Percentiles rank a stretch among this genome's conserved stretches.
These are phyloP conservation scores for Pseudopleuronectes americanus DNA, from an alignment of 2,797 vertebrate genomes.

Conservation along the genomic window DNA sequence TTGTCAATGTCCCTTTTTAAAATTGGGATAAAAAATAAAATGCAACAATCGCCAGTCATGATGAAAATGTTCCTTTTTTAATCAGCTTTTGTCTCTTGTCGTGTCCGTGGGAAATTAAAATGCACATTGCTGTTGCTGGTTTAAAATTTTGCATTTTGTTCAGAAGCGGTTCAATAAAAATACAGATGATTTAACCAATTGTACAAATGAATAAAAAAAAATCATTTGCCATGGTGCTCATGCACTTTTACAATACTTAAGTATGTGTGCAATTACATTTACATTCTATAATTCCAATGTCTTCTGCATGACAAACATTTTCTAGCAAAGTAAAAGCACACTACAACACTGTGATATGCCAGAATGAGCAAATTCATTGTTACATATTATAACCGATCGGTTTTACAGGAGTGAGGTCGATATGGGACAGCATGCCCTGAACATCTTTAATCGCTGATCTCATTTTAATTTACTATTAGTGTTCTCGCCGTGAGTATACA, in stretches of 20 bases:
- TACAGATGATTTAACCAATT: conserved; percentile 64
- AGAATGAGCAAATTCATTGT: conserved; percentile 58
- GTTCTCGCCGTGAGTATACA: conserved; percentile 48
- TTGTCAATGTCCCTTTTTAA: conserved; percentile 10
- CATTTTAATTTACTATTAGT: conserved; percentile 51
- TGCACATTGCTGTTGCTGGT: conserved; percentile 38
- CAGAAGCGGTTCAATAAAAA: conserved; percentile 77
- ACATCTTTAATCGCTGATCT: conserved; percentile 61
- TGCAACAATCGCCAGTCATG: conserved; percentile 21
- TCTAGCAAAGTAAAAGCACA: conserved; percentile 77
- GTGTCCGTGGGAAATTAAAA: conserved; percentile 49
- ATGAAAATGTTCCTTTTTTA: conserved; percentile 33
- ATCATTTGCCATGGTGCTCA: conserved; percentile 64
- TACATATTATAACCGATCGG: conserved; percentile 46
- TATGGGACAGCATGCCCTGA: conserved; percentile 58
- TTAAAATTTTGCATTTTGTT: conserved; percentile 63
- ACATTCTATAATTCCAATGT: conserved; percentile 78
- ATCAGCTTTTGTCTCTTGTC: conserved; percentile 14
- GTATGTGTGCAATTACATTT: conserved; percentile 73
- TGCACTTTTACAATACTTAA: conserved; percentile 78
- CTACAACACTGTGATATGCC: conserved; percentile 64
- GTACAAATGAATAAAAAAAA: conserved; percentile 73
- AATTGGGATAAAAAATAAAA: conserved; percentile 12
- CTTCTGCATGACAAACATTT: conserved; percentile 63
- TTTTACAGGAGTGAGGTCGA: conserved; percentile 61